phyloP scores from a whole-genome alignment of 2,888 invertebrate species.

The Apotomis turbidana region DNA sequence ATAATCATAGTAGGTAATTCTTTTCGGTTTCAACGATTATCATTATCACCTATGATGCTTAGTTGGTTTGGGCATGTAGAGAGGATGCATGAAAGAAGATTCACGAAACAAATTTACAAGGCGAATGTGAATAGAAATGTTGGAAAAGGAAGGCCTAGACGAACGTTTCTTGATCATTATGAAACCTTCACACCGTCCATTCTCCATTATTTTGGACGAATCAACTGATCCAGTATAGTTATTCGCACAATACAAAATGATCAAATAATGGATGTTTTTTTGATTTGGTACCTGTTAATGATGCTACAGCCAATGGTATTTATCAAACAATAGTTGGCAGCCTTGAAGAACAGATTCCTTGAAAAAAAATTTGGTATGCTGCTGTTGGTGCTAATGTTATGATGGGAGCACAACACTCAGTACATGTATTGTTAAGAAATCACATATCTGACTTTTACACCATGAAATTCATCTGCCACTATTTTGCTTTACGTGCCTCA shows the following conservation, averaged over 20 bases:
- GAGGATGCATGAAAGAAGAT: too few relatives aligned
- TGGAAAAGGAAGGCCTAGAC: too few relatives aligned
- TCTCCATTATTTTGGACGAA: conserved; percentile 3
- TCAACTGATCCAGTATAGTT: conserved; percentile 2
- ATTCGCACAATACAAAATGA: neutral
- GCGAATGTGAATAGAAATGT: too few relatives aligned
- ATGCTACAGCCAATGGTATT: neutral
- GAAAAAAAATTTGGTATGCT: too few relatives aligned
- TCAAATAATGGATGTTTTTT: neutral
- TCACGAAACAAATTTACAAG: too few relatives aligned
- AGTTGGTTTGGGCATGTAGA: too few relatives aligned
- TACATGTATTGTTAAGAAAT: conserved; percentile 8
- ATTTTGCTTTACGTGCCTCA: conserved; percentile 2
- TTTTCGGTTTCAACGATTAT: too few relatives aligned
- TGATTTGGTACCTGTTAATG: neutral
- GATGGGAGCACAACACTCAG: conserved; percentile 20
- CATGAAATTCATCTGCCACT: conserved; percentile 16
- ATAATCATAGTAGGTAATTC: too few relatives aligned
- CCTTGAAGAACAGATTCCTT: neutral
- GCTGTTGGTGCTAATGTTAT: too few relatives aligned
- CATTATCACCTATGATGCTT: too few relatives aligned
- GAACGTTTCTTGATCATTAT: too few relatives aligned
- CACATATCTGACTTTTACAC: neutral
- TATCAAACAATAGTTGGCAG: neutral
- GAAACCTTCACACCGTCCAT: neutral